These are phyloP conservation scores for Pachyrhynchus sulphureomaculatus DNA, from an alignment of 1,140 invertebrate genomes.

Conservation along the genomic window DNA sequence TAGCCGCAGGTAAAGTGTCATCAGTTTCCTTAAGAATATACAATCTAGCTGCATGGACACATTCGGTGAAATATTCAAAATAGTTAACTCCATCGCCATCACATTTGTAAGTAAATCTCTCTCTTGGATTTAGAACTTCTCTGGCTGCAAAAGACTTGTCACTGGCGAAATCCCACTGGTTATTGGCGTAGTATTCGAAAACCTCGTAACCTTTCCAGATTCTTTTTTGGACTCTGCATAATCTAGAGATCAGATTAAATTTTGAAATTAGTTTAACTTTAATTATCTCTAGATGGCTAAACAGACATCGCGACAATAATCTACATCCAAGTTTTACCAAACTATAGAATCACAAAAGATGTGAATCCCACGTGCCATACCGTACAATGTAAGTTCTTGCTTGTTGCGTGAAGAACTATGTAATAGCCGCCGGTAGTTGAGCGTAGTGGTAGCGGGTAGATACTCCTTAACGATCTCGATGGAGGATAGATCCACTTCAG, in stretches of 20 bases:
- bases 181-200: constrained; percentile 83
- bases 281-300: too few relatives aligned
- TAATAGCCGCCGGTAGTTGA: too few relatives aligned
- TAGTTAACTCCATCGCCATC: constrained; percentile 72
- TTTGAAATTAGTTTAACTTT: too few relatives aligned
- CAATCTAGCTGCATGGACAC: constrained; percentile 69
- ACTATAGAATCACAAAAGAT: too few relatives aligned
- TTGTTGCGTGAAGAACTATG: too few relatives aligned
- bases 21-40: constrained; percentile 83
- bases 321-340: too few relatives aligned
- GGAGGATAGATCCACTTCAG: too few relatives aligned
- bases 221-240: constrained; percentile 72
- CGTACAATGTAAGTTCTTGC: too few relatives aligned
- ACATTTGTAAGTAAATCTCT: constrained; percentile 66
- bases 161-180: constrained; percentile 80
- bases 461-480: too few relatives aligned
- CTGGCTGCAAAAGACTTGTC: constrained; percentile 59
- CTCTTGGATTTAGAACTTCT: constrained; percentile 64
- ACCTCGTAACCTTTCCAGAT: constrained; percentile 82
- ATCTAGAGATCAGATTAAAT: constrained; percentile 52
- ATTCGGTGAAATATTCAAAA: constrained; percentile 71
- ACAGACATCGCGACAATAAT: too few relatives aligned
- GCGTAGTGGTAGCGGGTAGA: too few relatives aligned
- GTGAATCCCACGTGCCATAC: too few relatives aligned
- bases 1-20: constrained; percentile 76